Evolutionary conservation across 2,888 invertebrate species (phyloP).

Genomic region (Lacanobia oleracea): DNA sequence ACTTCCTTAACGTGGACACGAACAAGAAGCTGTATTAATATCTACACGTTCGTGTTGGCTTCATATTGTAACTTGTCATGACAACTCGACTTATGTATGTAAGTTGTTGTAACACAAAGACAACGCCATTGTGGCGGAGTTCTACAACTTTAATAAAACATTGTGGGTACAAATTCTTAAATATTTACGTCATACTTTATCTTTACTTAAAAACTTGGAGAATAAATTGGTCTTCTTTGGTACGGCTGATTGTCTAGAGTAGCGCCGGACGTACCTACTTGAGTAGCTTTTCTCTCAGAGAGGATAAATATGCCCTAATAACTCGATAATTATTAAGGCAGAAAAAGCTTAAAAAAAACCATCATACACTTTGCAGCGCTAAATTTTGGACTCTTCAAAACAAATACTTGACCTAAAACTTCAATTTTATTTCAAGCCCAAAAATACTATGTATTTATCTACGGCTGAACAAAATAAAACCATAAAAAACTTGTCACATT

Average conservation of each 20-base stretch:
- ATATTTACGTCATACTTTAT: conserved; percentile 23
- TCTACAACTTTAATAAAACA: conserved; percentile 48
- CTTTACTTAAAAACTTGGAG: conserved; percentile 21
- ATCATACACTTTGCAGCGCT: background rate
- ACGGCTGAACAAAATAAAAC: conserved; percentile 17
- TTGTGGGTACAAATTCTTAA: conserved; percentile 37
- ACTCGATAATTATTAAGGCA: background rate
- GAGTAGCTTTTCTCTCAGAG: background rate
- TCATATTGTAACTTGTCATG: conserved; percentile 39
- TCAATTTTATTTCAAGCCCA: background rate
- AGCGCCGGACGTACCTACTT: background rate
- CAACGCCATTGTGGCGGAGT: conserved; percentile 39
- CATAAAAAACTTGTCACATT: conserved; percentile 32
- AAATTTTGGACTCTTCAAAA: background rate
- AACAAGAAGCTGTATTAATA: conserved; percentile 42
- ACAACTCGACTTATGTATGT: conserved; percentile 41
- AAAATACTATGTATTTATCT: conserved; percentile 8
- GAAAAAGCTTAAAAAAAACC: background rate
- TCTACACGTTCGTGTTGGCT: conserved; percentile 34
- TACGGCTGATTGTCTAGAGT: background rate
- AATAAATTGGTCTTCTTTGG: conserved; percentile 24
- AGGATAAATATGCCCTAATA: background rate
- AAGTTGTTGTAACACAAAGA: conserved; percentile 30
- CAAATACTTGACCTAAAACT: background rate
- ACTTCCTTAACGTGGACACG: conserved; percentile 20